Evolutionary conservation across 1,140 invertebrate genomes (phyloP), one percentile per base, ranked within the genome.

Genomic region (Hyposmocoma kahamanoa): DNA sequence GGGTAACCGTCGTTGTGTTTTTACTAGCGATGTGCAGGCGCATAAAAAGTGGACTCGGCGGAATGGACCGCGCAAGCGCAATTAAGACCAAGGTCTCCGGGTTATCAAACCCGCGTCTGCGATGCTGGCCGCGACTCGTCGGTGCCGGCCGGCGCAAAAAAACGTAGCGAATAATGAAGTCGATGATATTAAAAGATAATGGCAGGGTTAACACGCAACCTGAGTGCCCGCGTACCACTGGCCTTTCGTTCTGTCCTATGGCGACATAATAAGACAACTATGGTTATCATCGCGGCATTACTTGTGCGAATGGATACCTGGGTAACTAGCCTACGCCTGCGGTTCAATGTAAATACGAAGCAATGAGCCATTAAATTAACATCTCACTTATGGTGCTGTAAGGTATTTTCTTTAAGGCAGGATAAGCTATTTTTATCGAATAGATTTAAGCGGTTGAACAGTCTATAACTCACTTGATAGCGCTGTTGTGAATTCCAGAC

Each of bases 131-230:
- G 62, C 64, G 61, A 53, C 19, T 11, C 24, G 70, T 72, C 73
- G 77, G 71, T 70, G 73, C 78, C 79, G 72, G 65, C 45, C 70
- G 72, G 68, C 66, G 62, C 64, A 82, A 85, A 85, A 68, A 84
- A 84, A 79, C 72, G 60, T 82, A 76, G 72, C 72, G 72, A 82
- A 82, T 82, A 81, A 84, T 77, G 68, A 83, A 73, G 69, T 64
- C 65, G 75, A 81, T 83, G 79, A 70, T 81, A 84, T 84, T 84
- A 84, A 80, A 79, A 81, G 81, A 84, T 84, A 83, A 84, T 77
- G 57, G 66, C 68, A 59, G 70, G 67, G 57, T 72, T 77, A 80
- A 70, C 70, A 78, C 71, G 76, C 71, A 72, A 65, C 67, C 63
- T 79, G 71, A 72, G 76, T 67, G 61, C 52, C 62, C 58, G 55